Percentiles rank a stretch among this genome's conserved stretches.
Evolutionary conservation across 2,797 vertebrate genomes (phyloP).

Genomic region (Amniataba percoides): DNA sequence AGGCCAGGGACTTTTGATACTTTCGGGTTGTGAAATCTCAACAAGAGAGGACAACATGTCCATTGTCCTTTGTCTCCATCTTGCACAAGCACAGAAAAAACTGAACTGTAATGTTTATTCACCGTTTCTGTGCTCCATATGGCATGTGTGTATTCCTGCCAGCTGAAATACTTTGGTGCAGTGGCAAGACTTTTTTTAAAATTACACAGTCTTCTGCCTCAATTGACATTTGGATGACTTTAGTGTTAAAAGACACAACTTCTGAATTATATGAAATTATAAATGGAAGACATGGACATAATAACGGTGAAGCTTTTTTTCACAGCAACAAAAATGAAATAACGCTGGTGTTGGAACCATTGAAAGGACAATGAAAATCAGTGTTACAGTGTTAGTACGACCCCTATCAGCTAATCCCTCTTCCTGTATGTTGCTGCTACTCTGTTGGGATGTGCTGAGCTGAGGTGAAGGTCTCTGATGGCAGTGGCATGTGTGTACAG

Average conservation of each 20-base stretch:
- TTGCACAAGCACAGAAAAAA: constrained; percentile 8
- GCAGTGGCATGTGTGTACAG: constrained; percentile 15
- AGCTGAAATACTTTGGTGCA: not conserved
- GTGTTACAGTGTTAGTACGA: not conserved
- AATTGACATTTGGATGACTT: not conserved
- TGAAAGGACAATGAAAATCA: constrained; percentile 2
- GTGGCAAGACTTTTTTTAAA: not conserved
- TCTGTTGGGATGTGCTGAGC: constrained; percentile 16
- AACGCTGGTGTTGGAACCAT: constrained; percentile 41
- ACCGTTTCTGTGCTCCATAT: not conserved
- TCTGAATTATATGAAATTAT: not conserved
- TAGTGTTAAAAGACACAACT: not conserved
- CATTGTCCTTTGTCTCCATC: not conserved
- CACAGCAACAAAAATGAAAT: constrained; percentile 34
- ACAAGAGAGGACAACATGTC: not conserved
- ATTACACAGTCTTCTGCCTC: not conserved
- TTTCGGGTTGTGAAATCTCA: not conserved
- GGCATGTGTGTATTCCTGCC: not conserved
- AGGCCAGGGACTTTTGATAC: constrained; percentile 90
- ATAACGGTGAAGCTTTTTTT: constrained; percentile 13
- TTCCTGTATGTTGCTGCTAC: constrained; percentile 47
- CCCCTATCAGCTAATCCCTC: not conserved
- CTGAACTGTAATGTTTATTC: not conserved
- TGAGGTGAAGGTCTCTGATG: constrained; percentile 18
- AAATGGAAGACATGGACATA: constrained; percentile 33